Conservation (phyloP, 2,797 vertebrate genomes). For the Aotus griseimembra region DNA sequence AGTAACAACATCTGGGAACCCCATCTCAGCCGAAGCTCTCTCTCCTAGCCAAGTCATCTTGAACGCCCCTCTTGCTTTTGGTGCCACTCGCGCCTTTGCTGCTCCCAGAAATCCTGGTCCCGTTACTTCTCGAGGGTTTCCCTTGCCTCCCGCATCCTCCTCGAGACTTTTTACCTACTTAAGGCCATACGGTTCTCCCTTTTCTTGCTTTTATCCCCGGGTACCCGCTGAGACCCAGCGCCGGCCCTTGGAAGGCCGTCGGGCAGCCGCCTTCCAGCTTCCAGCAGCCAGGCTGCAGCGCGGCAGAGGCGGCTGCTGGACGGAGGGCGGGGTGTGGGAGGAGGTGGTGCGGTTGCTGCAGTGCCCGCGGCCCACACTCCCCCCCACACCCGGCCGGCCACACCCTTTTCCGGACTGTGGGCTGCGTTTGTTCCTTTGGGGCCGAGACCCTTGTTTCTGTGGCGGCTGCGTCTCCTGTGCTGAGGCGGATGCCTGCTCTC, state of each 20-base stretch:
- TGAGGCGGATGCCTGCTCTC: neutral
- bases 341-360: constrained; percentile 16
- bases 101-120: neutral
- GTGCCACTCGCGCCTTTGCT: neutral
- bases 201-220: neutral
- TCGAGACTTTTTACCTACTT: neutral
- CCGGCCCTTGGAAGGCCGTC: neutral
- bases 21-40: neutral
- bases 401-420: constrained; percentile 75
- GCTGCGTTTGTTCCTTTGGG: neutral
- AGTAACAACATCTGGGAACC: neutral
- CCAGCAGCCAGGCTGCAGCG: neutral
- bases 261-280: neutral
- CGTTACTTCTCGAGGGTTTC: neutral
- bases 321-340: constrained; percentile 4
- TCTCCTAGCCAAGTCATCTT: neutral
- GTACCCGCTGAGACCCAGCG: neutral
- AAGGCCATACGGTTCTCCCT: neutral
- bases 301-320: neutral
- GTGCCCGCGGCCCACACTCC: constrained; percentile 52
- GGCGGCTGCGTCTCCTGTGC: neutral
- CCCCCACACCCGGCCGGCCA: neutral
- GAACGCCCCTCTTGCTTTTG: neutral
- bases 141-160: neutral
- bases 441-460: neutral